phyloP scores from a whole-genome alignment of 2,888 invertebrate species.

The Tridacna crocea region DNA sequence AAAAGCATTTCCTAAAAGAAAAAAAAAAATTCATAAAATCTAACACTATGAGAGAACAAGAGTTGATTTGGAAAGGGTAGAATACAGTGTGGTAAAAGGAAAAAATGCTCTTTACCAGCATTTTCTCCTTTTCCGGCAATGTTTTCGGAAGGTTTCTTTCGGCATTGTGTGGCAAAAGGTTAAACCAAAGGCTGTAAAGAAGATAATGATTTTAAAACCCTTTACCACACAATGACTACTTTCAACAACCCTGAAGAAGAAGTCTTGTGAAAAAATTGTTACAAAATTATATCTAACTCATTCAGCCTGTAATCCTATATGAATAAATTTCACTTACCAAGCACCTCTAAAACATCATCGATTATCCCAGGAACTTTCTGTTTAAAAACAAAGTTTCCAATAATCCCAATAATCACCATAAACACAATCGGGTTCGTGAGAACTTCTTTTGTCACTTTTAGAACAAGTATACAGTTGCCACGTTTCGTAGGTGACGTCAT shows the following conservation, averaged over 20 bases:
- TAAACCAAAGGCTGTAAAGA: too few species aligned
- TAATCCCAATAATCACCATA: slow-evolving; percentile 96
- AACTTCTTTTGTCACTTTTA: slow-evolving; percentile 85
- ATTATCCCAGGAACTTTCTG: slow-evolving; percentile 91
- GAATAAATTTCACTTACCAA: slow-evolving; percentile 85
- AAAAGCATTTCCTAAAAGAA: slow-evolving; percentile 88
- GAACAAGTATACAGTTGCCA: slow-evolving; percentile 44
- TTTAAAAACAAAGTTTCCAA: slow-evolving; percentile 92
- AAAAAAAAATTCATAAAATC: neutral
- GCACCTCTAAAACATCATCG: slow-evolving; percentile 88
- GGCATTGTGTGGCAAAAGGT: too few species aligned
- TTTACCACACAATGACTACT: too few species aligned
- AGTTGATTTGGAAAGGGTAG: neutral
- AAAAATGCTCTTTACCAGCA: slow-evolving; percentile 2
- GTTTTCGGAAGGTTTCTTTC: neutral
- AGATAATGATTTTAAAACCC: too few species aligned
- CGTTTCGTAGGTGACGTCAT: slow-evolving; percentile 1
- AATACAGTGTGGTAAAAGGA: neutral
- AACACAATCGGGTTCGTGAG: slow-evolving; percentile 94
- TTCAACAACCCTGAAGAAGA: too few species aligned
- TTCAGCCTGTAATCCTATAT: too few species aligned
- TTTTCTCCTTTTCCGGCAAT: neutral
- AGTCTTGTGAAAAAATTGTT: too few species aligned
- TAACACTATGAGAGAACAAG: too few species aligned
- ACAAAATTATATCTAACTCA: too few species aligned